Conservation (phyloP, 2,888 invertebrate species). For the Caenorhabditis parvicauda region DNA sequence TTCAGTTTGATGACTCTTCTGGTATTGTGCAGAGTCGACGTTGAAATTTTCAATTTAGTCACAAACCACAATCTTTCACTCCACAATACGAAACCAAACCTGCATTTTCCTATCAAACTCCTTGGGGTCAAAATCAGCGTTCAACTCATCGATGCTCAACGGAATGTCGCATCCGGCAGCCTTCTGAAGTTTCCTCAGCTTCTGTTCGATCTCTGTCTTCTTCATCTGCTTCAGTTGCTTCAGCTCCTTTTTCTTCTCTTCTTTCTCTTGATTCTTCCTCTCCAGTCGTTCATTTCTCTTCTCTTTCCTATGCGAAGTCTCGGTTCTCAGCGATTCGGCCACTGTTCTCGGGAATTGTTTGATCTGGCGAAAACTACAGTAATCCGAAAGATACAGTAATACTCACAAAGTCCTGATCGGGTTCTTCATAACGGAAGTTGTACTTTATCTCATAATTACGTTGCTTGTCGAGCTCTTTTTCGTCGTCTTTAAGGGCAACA, state of each 20-base stretch:
- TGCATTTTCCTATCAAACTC: constrained; percentile 58
- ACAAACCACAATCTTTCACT: no score
- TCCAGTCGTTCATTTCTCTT: constrained; percentile 71
- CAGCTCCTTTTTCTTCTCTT: constrained; percentile 81
- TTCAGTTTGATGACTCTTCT: no score
- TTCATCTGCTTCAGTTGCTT: constrained; percentile 73
- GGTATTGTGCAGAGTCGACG: no score
- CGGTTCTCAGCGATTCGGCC: constrained; percentile 76
- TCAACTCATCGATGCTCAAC: constrained; percentile 78
- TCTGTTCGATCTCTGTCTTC: constrained; percentile 83
- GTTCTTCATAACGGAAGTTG: constrained; percentile 94
- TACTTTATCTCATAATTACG: constrained; percentile 89
- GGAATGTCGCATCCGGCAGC: constrained; percentile 78
- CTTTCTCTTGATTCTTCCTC: constrained; percentile 71
- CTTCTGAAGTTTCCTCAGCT: constrained; percentile 80
- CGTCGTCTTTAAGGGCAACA: constrained; percentile 76
- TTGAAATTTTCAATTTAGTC: no score
- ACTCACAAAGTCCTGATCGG: constrained; percentile 77
- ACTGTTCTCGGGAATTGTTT: constrained; percentile 89
- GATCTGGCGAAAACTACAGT: constrained; percentile 68
- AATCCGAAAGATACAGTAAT: neutral
- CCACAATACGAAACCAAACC: no score
- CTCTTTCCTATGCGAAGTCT: constrained; percentile 65
- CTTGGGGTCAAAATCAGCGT: constrained; percentile 67
- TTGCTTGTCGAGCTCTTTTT: constrained; percentile 75